A percentile compares a stretch with the other conserved stretches of the same genome.
phyloP scores from a whole-genome alignment of 2,113 vertebrate species.

The Psittacara wagleri region DNA sequence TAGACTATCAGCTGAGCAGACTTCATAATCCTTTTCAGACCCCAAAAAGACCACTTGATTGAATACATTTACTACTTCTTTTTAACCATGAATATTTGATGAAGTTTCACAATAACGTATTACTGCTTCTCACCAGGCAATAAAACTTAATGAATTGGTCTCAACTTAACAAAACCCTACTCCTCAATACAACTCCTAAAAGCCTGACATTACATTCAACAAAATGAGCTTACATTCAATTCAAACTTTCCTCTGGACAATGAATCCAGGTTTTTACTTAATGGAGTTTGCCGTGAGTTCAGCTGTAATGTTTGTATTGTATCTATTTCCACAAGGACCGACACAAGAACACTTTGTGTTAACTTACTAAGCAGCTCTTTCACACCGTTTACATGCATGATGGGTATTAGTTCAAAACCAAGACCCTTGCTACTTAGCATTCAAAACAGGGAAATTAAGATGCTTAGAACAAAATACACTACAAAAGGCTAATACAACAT shows the following conservation, averaged over 20 bases:
- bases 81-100: conserved; percentile 99
- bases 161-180: conserved; percentile 97
- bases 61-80: conserved; percentile 99
- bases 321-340: conserved; percentile 99
- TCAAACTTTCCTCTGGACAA: conserved; percentile 91
- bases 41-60: conserved; percentile 95
- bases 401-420: conserved; percentile 96
- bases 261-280: conserved; percentile 93
- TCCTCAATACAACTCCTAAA: conserved; percentile 95
- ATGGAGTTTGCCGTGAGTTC: conserved; percentile 96
- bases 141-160: conserved; percentile 99
- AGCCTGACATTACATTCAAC: conserved; percentile 99
- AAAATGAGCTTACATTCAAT: conserved; percentile 97
- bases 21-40: conserved; percentile 81
- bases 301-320: conserved; percentile 99
- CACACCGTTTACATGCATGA: conserved; percentile 98
- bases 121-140: conserved; percentile 98
- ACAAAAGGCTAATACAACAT: conserved; percentile 99
- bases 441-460: conserved; percentile 99
- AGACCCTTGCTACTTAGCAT: conserved; percentile 97
- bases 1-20: conserved; percentile 97
- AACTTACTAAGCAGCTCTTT: conserved; percentile 99
- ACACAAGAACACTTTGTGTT: conserved; percentile 99
- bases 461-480: conserved; percentile 96
- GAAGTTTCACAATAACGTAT: conserved; percentile 99